phyloP scores from a whole-genome alignment of 2,888 invertebrate genomes.

The Volucella inflata region DNA sequence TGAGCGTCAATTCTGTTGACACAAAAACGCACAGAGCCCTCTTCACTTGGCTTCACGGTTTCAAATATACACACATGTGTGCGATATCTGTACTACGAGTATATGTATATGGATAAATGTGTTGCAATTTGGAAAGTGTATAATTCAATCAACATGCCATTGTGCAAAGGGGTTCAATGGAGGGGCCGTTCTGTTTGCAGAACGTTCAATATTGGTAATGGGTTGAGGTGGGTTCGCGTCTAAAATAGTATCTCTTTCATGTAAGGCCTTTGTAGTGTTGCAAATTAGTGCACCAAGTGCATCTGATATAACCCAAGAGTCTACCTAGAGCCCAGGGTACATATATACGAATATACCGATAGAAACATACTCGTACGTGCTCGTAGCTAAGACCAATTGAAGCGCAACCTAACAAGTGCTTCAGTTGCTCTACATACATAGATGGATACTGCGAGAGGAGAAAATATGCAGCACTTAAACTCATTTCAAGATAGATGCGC shows the following conservation, averaged over 20 bases:
- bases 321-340: no score
- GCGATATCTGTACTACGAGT: background rate
- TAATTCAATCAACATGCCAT: slow-evolving; percentile 65
- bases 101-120: background rate
- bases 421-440: background rate
- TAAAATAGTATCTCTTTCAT: slow-evolving; percentile 6
- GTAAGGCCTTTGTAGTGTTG: slow-evolving; percentile 26
- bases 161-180: slow-evolving; percentile 37
- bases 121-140: slow-evolving; percentile 33
- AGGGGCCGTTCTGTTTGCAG: slow-evolving; percentile 8
- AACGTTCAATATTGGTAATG: background rate
- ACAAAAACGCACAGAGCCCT: background rate
- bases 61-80: background rate
- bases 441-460: background rate
- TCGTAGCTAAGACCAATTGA: slow-evolving; percentile 19
- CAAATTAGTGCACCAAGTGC: slow-evolving; percentile 57
- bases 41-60: background rate
- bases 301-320: slow-evolving; percentile 29
- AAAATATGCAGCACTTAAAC: slow-evolving; percentile 47
- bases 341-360: background rate
- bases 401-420: slow-evolving; percentile 59
- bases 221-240: background rate
- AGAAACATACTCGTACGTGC: background rate
- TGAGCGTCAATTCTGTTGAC: slow-evolving; percentile 16
- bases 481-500: slow-evolving; percentile 51